A percentile compares a stretch with the other conserved stretches of the same genome.
Conservation (phyloP, 2,888 invertebrate genomes). For the Synanthedon myopaeformis region DNA sequence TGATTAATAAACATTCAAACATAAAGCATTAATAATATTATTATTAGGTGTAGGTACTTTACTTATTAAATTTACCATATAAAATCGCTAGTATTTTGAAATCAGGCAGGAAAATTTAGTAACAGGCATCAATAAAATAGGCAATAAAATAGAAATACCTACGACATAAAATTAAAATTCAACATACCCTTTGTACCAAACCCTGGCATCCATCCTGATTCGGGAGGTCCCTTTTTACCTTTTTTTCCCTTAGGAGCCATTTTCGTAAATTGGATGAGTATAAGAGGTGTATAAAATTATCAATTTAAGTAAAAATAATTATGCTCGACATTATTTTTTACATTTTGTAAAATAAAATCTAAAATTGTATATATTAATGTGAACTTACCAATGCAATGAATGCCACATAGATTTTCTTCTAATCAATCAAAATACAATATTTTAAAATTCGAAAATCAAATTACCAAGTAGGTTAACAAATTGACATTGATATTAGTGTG, state of each 20-base stretch:
- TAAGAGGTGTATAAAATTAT: slow-evolving; percentile 11
- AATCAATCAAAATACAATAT: too few species aligned
- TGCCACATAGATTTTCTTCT: slow-evolving; percentile 4
- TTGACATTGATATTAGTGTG: too few species aligned
- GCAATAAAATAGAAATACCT: too few species aligned
- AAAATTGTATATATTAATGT: not conserved
- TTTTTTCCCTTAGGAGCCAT: slow-evolving; percentile 45
- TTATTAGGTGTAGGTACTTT: too few species aligned
- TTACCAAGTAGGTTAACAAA: too few species aligned
- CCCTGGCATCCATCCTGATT: slow-evolving; percentile 63
- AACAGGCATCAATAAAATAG: too few species aligned
- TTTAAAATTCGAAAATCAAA: too few species aligned
- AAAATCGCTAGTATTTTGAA: too few species aligned
- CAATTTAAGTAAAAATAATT: slow-evolving; percentile 10
- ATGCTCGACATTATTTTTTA: slow-evolving; percentile 38
- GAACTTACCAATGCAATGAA: slow-evolving; percentile 14
- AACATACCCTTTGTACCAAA: slow-evolving; percentile 57
- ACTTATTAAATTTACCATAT: too few species aligned
- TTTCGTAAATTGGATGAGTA: slow-evolving; percentile 12
- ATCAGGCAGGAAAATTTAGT: too few species aligned
- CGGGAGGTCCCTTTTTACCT: slow-evolving; percentile 44
- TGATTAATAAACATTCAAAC: too few species aligned
- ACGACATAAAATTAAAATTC: not conserved
- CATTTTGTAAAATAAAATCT: slow-evolving; percentile 1
- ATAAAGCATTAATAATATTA: too few species aligned